These are phyloP conservation scores for Acleris holmiana DNA, from an alignment of 2,888 invertebrate species.

Conservation along the genomic window DNA sequence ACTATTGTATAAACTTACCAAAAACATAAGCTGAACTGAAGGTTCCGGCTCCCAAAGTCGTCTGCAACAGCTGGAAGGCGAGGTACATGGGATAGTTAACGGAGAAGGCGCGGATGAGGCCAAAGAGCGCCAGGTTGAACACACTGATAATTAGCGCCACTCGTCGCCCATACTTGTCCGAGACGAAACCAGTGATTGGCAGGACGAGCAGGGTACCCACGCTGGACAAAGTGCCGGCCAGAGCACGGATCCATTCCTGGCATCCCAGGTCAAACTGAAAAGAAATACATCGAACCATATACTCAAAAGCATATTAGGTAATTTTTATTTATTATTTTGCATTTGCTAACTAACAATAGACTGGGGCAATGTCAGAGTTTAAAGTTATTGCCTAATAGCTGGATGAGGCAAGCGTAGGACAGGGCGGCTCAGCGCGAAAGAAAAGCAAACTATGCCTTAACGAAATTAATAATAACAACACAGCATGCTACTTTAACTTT, in stretches of 20 bases:
- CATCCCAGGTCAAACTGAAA: conserved; percentile 87
- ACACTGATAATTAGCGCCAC: conserved; percentile 76
- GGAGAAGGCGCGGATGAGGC: conserved; percentile 82
- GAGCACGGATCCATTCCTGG: conserved; percentile 87
- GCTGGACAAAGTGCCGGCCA: conserved; percentile 89
- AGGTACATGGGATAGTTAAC: conserved; percentile 83
- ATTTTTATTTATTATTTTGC: too few relatives aligned
- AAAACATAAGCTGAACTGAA: conserved; percentile 79
- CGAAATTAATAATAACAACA: too few relatives aligned
- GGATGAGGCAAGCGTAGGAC: too few relatives aligned
- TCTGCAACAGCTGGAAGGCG: conserved; percentile 78
- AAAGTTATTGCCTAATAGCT: too few relatives aligned
- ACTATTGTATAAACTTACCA: conserved; percentile 48
- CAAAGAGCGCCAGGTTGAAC: conserved; percentile 66
- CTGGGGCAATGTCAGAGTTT: too few relatives aligned
- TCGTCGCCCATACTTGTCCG: conserved; percentile 86
- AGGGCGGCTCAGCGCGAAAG: too few relatives aligned
- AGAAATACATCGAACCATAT: conserved; percentile 1
- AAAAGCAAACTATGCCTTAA: too few relatives aligned
- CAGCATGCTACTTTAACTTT: too few relatives aligned
- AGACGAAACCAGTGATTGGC: conserved; percentile 87
- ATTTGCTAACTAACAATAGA: too few relatives aligned
- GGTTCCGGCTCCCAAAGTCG: conserved; percentile 79
- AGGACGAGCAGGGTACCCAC: conserved; percentile 88
- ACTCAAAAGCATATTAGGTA: too few relatives aligned